Evolutionary conservation across 2,888 invertebrate genomes (phyloP), one percentile per base, ranked within the genome.

Genomic region (Heliconius cydno): DNA sequence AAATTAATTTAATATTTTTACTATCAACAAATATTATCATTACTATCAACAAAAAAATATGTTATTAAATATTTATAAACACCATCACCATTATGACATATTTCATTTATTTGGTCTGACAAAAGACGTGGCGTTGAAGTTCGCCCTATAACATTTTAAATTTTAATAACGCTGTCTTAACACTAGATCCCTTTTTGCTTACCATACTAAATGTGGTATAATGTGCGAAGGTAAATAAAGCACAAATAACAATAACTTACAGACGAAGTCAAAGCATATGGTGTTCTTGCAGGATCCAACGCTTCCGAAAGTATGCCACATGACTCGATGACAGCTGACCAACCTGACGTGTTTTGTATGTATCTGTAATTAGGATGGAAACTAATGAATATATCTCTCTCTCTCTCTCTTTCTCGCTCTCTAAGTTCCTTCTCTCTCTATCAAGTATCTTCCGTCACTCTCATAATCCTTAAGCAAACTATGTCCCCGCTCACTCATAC

Each of bases 211-310:
- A 52, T 22, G 52, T 19, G 22, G 22, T 22, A 52, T 52, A 52
- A 19, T 52, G 22, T 52, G 52, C 19, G 22, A 52, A 52, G 10
- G 3, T 12, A 10, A 25, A 63, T 63, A 63, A 63, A 63, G 10
- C 19, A 52, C 52, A 52, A 52, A 52, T 19, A 52, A 52, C 52
- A 52, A 19, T 52, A 22, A 90, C 93, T 92, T 78, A 94, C 94
- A 28, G 92, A 82, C 0, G 92, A 88, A 0, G 93, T 91, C 0
- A 95, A 88, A 0, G 90, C 92, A 83, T 94, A 87, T 0, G 93
- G 94, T 2, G 94, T 93, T 70, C 94, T 84, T 7, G 94, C 94
- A 0, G 94, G 94, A 66, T 95, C 94, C 22, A 95, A 83, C 0
- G 93, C 91, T 41, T 94, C 95, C 0, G 91, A 85, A 0, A 95